Evolutionary conservation across 1,140 invertebrate species (phyloP).

Genomic region (Asbolus verrucosus): DNA sequence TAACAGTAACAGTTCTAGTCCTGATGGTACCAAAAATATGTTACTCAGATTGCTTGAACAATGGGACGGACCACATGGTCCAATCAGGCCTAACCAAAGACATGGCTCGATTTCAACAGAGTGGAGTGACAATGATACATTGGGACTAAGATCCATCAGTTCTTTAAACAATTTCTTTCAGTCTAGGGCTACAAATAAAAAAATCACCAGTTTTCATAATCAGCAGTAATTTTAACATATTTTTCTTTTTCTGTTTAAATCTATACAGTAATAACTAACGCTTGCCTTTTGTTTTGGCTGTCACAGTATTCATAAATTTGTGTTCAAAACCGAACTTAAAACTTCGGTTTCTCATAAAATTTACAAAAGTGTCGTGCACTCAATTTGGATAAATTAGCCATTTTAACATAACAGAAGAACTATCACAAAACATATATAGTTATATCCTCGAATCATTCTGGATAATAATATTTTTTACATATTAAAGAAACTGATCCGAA

Average conservation of each 20-base stretch:
- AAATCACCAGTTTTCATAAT: slow-evolving; percentile 62
- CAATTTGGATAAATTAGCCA: background rate
- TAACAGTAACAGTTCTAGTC: slow-evolving; percentile 61
- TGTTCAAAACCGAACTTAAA: slow-evolving; percentile 22
- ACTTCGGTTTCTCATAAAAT: background rate
- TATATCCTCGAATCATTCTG: too few species aligned
- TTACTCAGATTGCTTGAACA: slow-evolving; percentile 78
- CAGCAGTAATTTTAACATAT: slow-evolving; percentile 41
- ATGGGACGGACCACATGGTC: slow-evolving; percentile 71
- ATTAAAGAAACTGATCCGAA: too few species aligned
- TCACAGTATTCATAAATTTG: background rate
- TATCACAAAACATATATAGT: too few species aligned
- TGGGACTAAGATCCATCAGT: slow-evolving; percentile 73
- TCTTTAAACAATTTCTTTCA: slow-evolving; percentile 77
- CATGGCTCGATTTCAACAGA: slow-evolving; percentile 71
- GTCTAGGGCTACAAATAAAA: slow-evolving; percentile 71
- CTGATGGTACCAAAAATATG: slow-evolving; percentile 78
- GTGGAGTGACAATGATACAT: slow-evolving; percentile 68
- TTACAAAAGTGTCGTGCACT: background rate
- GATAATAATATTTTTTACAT: too few species aligned
- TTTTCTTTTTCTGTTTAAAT: slow-evolving; percentile 23
- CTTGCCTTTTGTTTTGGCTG: slow-evolving; percentile 45
- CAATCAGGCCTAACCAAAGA: slow-evolving; percentile 64
- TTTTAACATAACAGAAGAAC: too few species aligned
- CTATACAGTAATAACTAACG: slow-evolving; percentile 9